Evolutionary conservation across 92 coral and sea anemone species (phyloP), one percentile per base, ranked within the genome.

Genomic region (Palythoa grandis): DNA sequence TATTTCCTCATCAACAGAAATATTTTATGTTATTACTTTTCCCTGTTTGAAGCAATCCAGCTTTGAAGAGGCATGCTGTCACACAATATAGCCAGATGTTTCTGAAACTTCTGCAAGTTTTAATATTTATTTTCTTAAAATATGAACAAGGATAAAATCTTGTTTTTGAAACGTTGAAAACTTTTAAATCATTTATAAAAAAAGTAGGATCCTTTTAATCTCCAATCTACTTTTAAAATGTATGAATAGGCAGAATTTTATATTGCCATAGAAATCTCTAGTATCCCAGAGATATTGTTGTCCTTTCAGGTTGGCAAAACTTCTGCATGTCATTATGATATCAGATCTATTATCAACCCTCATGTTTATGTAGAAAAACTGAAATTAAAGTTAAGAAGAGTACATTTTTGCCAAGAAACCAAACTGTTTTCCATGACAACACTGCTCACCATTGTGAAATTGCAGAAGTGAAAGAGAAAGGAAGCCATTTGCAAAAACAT

Each of bases 221-320:
- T 66, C 8, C 6, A 25, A 10, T 65, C 52, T 23, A 40, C 74
- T 57, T 53, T 40, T 23, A 63, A 66, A 80, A 47, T 14, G 1
- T 79, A 19, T 11, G 60, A 65, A 23, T 80, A 11, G 43, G 13
- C 47, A 52, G 53, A 48, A 47, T 20, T 80, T 78, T 82, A 88
- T 94, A 88, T 94, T 82, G 72, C 98, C 95, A 90, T 94, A 88
- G 94, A 90, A 87, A 90, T 90, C 89, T 90, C 94, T 92, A 80
- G 98, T 92, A 67, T 79, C 94, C 88, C 88, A 79, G 84, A 91
- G 98, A 92, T 92, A 94, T 94, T 94, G 95, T 94, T 92, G 90
- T 91, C 83, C 88, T 68, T 23, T 29, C 37, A 78, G 84, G 95
- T 90, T 86, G 95, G 92, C 90, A 88, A 85, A 83, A 92, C 88